Percentiles rank a stretch among this genome's conserved stretches.
phyloP scores from a whole-genome alignment of 2,797 vertebrate genomes.

The Myiotriccus ornatus region DNA sequence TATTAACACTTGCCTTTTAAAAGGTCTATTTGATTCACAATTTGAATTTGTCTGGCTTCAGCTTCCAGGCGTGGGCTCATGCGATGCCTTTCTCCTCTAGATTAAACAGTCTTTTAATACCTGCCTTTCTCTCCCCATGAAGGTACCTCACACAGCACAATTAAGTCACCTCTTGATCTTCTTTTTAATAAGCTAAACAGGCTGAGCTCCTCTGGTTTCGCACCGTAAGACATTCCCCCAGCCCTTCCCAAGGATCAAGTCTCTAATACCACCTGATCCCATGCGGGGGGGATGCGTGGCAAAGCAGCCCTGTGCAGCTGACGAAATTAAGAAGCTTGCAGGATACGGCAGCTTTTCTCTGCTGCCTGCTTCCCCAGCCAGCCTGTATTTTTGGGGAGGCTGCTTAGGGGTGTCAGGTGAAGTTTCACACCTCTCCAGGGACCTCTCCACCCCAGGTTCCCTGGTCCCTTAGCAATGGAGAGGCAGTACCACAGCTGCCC shows the following conservation, averaged over 20 bases:
- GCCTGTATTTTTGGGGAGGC: not conserved
- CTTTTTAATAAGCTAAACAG: conserved; percentile 59
- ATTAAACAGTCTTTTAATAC: conserved; percentile 50
- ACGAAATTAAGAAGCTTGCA: not conserved
- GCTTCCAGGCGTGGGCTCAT: not conserved
- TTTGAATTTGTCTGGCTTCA: conserved; percentile 51
- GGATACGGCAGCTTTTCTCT: not conserved
- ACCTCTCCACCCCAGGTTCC: fast-evolving
- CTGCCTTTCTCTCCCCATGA: conserved; percentile 5
- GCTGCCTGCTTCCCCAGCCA: not conserved
- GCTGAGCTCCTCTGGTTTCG: not conserved
- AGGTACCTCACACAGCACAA: conserved; percentile 42
- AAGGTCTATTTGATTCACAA: conserved; percentile 45
- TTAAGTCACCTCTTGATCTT: conserved; percentile 57
- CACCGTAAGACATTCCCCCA: not conserved
- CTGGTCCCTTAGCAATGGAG: not conserved
- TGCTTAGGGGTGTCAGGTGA: not conserved
- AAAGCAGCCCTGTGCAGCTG: not conserved
- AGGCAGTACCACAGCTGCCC: not conserved
- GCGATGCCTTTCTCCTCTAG: conserved; percentile 22
- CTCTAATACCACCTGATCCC: not conserved
- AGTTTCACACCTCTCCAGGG: fast-evolving
- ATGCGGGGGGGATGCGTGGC: fast-evolving
- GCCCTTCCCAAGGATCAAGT: conserved; percentile 24
- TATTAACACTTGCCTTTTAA: conserved; percentile 32